Conservation (phyloP, 2,888 invertebrate species). For the Chydorus sphaericus region DNA sequence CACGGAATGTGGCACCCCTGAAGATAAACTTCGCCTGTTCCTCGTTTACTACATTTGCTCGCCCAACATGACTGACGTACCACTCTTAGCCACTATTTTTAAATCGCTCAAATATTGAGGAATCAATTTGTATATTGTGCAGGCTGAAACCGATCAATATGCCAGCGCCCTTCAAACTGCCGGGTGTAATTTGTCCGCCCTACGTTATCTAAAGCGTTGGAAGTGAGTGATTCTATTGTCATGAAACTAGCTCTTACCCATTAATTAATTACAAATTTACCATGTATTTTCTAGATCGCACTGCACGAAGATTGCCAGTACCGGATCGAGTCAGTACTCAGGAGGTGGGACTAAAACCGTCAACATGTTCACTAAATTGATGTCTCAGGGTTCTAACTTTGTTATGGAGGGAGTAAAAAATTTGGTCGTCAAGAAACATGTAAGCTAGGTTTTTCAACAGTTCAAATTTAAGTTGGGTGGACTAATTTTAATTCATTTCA, state of each 20-base stretch:
- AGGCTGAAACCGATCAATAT: slow-evolving; percentile 66
- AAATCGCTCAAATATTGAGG: not conserved
- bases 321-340: slow-evolving; percentile 55
- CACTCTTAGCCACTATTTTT: not conserved
- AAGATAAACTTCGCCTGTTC: slow-evolving; percentile 85
- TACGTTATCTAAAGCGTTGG: slow-evolving; percentile 85
- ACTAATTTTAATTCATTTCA: slow-evolving; percentile 5
- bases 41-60: slow-evolving; percentile 83
- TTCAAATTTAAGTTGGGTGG: not conserved
- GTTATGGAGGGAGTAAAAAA: slow-evolving; percentile 99
- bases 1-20: slow-evolving; percentile 67
- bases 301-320: slow-evolving; percentile 62
- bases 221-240: slow-evolving; percentile 42
- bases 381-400: slow-evolving; percentile 92
- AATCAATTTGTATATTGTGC: slow-evolving; percentile 17
- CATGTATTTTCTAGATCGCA: slow-evolving; percentile 41
- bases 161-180: slow-evolving; percentile 59
- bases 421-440: slow-evolving; percentile 93
- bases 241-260: not conserved
- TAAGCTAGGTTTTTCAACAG: slow-evolving; percentile 35
- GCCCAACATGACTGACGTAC: slow-evolving; percentile 52
- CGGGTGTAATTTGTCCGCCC: slow-evolving; percentile 70
- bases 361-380: slow-evolving; percentile 94
- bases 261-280: not conserved
- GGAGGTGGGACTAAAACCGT: slow-evolving; percentile 92